Evolutionary conservation across 2,113 vertebrate species (phyloP).

Genomic region (Bungarus multicinctus): DNA sequence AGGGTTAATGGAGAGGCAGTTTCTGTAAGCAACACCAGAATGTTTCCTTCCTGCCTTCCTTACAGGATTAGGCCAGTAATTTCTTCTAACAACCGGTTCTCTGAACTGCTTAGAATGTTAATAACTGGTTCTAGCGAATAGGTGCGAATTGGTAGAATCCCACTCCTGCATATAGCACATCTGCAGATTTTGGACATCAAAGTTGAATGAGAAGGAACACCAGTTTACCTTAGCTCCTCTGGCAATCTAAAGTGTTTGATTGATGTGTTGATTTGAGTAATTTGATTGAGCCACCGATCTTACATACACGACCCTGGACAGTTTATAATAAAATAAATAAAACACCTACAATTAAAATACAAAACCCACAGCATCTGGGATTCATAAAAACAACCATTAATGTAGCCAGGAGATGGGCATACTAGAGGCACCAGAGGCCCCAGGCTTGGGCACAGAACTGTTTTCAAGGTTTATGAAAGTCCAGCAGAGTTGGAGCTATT

Average conservation of each 20-base stretch:
- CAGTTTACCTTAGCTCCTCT: too few relatives aligned
- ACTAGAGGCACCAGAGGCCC: not conserved
- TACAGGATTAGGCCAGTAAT: too few relatives aligned
- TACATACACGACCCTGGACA: not conserved
- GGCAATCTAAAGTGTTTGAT: not conserved
- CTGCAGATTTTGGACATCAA: not conserved
- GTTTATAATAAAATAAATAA: not conserved
- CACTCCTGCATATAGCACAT: too few relatives aligned
- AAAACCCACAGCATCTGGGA: not conserved
- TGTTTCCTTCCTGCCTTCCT: too few relatives aligned
- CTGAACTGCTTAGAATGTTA: too few relatives aligned
- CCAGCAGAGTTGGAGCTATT: not conserved
- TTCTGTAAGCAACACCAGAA: too few relatives aligned
- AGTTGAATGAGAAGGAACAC: not conserved
- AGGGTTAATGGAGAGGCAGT: too few relatives aligned
- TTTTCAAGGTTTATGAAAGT: not conserved
- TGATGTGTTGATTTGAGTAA: not conserved
- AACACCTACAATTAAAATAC: not conserved
- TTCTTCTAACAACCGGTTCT: too few relatives aligned
- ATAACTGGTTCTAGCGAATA: too few relatives aligned
- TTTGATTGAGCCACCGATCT: not conserved
- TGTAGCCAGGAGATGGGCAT: not conserved
- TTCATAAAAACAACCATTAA: not conserved
- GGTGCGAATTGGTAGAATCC: too few relatives aligned
- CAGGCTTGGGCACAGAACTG: not conserved